Conservation (phyloP, 2,797 vertebrate species). For the Hylomyscus alleni region DNA sequence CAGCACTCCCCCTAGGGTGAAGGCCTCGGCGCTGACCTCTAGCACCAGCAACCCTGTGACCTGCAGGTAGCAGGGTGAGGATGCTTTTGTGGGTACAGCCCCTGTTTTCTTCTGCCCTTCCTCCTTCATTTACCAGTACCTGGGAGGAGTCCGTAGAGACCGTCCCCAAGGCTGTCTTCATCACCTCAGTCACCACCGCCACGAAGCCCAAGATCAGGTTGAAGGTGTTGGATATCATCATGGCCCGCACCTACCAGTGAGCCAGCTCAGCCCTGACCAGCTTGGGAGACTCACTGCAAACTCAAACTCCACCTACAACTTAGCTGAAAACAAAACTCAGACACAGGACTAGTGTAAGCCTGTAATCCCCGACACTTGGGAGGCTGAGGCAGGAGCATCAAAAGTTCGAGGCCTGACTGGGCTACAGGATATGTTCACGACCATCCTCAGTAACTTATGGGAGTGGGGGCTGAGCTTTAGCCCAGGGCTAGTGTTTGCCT, state of each 20-base stretch:
- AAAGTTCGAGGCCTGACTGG: not conserved
- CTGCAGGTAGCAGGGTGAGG: slow-evolving; percentile 70
- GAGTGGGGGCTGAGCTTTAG: not conserved
- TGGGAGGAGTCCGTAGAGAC: slow-evolving; percentile 8
- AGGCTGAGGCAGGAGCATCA: not conserved
- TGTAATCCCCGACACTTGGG: not conserved
- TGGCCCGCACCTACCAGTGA: slow-evolving; percentile 80
- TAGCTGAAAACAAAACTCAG: slow-evolving; percentile 49
- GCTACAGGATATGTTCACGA: not conserved
- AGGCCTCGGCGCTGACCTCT: slow-evolving; percentile 75
- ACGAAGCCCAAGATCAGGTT: slow-evolving; percentile 80
- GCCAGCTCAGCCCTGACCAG: slow-evolving; percentile 58
- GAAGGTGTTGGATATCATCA: slow-evolving; percentile 82
- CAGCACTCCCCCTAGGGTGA: slow-evolving; percentile 74
- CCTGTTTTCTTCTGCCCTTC: not conserved
- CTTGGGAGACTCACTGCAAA: not conserved
- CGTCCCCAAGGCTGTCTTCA: slow-evolving; percentile 78
- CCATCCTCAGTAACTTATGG: not conserved
- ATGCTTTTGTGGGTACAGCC: not conserved
- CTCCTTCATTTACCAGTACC: slow-evolving; percentile 67
- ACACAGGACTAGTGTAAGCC: not conserved
- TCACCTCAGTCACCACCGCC: slow-evolving; percentile 67
- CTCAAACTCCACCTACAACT: slow-evolving; percentile 18
- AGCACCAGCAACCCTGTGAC: slow-evolving; percentile 72
- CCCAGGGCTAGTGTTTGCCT: not conserved